Conservation (phyloP, 1,140 invertebrate species). For the Drosophila teissieri region DNA sequence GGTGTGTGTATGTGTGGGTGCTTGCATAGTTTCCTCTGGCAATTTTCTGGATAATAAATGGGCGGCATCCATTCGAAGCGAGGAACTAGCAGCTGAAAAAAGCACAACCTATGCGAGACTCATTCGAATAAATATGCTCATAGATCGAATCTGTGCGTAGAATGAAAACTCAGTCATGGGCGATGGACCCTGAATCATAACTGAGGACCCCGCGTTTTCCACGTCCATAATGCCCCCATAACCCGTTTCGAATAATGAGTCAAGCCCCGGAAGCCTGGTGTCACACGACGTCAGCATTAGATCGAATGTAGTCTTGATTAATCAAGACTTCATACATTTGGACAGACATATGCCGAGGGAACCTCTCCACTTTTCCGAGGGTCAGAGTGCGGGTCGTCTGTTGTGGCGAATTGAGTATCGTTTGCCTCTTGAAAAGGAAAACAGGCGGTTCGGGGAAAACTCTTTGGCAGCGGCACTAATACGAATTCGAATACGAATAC, state of each 20-base stretch:
- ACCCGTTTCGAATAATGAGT: conserved; percentile 11
- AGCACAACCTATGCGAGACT: conserved; percentile 16
- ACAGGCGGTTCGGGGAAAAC: conserved; percentile 22
- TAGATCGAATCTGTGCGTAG: conserved; percentile 18
- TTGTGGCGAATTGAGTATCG: conserved; percentile 19
- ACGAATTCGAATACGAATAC: conserved; percentile 12
- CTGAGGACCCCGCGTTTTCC: neutral
- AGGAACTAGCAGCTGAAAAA: conserved; percentile 8
- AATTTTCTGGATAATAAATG: conserved; percentile 51
- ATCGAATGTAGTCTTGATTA: conserved; percentile 58
- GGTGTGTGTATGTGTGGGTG: neutral
- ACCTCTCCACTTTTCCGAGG: conserved; percentile 2
- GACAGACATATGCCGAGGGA: neutral
- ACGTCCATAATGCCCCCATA: neutral
- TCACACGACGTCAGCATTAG: conserved; percentile 32
- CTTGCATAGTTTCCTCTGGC: conserved; percentile 33
- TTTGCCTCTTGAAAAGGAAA: conserved; percentile 20
- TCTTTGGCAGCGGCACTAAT: conserved; percentile 54
- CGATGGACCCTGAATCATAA: conserved; percentile 13
- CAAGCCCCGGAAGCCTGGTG: neutral
- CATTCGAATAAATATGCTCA: conserved; percentile 4
- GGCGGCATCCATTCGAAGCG: conserved; percentile 12
- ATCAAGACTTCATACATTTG: conserved; percentile 30
- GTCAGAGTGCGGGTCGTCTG: conserved; percentile 57
- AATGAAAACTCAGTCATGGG: conserved; percentile 7